phyloP scores from a whole-genome alignment of 2,888 invertebrate species.

The Watsonalla cultraria region DNA sequence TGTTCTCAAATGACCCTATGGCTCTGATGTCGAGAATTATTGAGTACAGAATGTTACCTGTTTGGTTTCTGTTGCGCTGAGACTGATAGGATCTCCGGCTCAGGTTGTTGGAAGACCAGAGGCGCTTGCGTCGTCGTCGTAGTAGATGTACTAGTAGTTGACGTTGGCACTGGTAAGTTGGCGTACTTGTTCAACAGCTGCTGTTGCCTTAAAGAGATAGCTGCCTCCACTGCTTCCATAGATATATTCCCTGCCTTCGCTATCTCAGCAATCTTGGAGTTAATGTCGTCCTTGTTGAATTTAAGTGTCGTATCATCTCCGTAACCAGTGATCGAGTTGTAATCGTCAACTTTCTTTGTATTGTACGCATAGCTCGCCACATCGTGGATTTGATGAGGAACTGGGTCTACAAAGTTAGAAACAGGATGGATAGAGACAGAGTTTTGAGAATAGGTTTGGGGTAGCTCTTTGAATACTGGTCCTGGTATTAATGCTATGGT shows the following conservation, averaged over 20 bases:
- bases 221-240: constrained; percentile 87
- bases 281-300: constrained; percentile 66
- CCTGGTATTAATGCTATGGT: constrained; percentile 57
- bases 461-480: constrained; percentile 57
- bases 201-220: constrained; percentile 84
- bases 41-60: constrained; percentile 37
- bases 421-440: constrained; percentile 50
- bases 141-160: constrained; percentile 69
- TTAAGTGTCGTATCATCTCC: constrained; percentile 64
- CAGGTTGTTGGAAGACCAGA: constrained; percentile 54
- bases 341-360: constrained; percentile 71
- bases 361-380: constrained; percentile 59
- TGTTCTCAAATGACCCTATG: too few species aligned
- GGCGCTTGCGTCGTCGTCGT: constrained; percentile 53
- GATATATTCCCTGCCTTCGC: constrained; percentile 88
- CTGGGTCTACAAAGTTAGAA: constrained; percentile 74
- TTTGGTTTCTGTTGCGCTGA: constrained; percentile 55
- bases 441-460: constrained; percentile 41
- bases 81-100: constrained; percentile 58
- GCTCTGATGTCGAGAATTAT: too few species aligned
- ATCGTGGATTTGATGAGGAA: constrained; percentile 67
- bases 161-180: constrained; percentile 61
- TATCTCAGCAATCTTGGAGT: constrained; percentile 70
- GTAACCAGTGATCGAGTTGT: constrained; percentile 68
- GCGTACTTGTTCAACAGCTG: constrained; percentile 81